phyloP scores from a whole-genome alignment of 2,797 vertebrate species.

The Todus mexicanus region DNA sequence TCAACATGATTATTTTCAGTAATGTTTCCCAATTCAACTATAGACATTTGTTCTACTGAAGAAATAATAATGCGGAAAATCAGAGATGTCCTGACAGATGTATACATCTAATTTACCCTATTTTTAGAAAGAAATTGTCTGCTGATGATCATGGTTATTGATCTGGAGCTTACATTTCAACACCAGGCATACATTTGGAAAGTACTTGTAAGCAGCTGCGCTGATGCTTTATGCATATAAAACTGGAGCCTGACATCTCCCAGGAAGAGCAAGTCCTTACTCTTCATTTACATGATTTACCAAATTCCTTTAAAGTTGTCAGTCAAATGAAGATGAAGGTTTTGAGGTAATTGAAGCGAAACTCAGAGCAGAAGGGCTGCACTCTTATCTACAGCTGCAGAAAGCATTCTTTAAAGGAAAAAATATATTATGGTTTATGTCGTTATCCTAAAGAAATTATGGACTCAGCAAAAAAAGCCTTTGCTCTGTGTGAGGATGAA shows the following conservation, averaged over 20 bases:
- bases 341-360: neutral
- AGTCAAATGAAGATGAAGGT: neutral
- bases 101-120: neutral
- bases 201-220: neutral
- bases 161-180: neutral
- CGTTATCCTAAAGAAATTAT: neutral
- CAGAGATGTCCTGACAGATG: neutral
- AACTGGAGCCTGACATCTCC: neutral
- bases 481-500: neutral
- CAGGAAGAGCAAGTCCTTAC: neutral
- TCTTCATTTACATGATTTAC: neutral
- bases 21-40: neutral
- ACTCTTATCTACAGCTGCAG: neutral
- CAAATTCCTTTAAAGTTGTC: neutral
- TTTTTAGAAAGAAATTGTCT: neutral
- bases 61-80: neutral
- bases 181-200: neutral
- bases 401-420: neutral
- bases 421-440: neutral
- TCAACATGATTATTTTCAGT: neutral
- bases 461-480: neutral
- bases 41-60: neutral
- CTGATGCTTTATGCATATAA: neutral
- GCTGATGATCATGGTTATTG: neutral
- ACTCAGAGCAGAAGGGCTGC: neutral